A percentile compares a stretch with the other conserved stretches of the same genome.
Conservation (phyloP, 1,140 invertebrate genomes). For the Ericerus pela region DNA sequence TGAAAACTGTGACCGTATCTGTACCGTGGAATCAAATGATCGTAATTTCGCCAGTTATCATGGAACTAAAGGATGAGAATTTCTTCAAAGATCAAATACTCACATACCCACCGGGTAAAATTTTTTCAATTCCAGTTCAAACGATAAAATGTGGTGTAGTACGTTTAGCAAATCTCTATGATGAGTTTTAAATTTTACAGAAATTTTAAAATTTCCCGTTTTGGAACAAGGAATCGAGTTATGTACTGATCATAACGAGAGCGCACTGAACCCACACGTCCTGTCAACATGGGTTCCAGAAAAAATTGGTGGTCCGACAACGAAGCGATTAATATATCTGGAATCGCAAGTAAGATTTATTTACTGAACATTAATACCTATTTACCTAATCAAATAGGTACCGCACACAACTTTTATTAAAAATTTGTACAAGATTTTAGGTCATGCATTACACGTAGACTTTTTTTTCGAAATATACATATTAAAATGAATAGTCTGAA, state of each 20-base stretch:
- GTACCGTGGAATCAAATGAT: slow-evolving; percentile 93
- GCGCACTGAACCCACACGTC: slow-evolving; percentile 59
- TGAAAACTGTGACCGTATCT: slow-evolving; percentile 70
- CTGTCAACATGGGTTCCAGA: slow-evolving; percentile 73
- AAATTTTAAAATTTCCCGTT: slow-evolving; percentile 17
- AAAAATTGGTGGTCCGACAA: slow-evolving; percentile 64
- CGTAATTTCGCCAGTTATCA: slow-evolving; percentile 68
- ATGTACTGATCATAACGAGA: slow-evolving; percentile 74
- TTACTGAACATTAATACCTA: too few relatives aligned
- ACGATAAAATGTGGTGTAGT: too few relatives aligned
- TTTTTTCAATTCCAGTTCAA: too few relatives aligned
- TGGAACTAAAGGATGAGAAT: slow-evolving; percentile 61
- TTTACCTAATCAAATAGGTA: too few relatives aligned
- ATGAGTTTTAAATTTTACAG: slow-evolving; percentile 3
- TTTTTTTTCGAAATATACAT: too few relatives aligned
- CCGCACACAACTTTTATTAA: too few relatives aligned
- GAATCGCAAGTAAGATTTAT: slow-evolving; percentile 58
- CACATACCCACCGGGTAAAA: background rate
- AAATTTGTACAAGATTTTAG: too few relatives aligned
- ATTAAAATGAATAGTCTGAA: too few relatives aligned
- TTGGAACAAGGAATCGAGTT: slow-evolving; percentile 33
- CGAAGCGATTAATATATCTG: slow-evolving; percentile 65
- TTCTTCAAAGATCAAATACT: slow-evolving; percentile 11
- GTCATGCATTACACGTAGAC: too few relatives aligned
- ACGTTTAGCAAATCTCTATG: too few relatives aligned